Conservation (phyloP, 2,113 vertebrate genomes). For the Plestiodon gilberti region DNA sequence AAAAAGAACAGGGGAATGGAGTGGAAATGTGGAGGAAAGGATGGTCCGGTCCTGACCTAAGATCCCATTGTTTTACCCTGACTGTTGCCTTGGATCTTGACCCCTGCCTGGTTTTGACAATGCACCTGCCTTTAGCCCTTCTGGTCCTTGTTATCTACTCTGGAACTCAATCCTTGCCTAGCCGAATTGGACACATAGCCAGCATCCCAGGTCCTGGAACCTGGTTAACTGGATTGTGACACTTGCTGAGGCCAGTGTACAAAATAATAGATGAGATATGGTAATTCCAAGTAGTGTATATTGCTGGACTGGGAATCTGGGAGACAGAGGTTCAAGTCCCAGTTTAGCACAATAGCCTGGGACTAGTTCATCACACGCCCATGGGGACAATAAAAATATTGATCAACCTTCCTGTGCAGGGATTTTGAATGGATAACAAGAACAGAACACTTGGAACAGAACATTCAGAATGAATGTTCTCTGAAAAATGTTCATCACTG, state of each 20-base stretch:
- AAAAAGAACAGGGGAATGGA: neutral
- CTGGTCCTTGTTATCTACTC: too few relatives aligned
- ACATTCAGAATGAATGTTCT: neutral
- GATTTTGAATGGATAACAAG: neutral
- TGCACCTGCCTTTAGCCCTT: too few relatives aligned
- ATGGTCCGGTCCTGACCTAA: too few relatives aligned
- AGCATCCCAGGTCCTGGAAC: too few relatives aligned
- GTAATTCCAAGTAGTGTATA: neutral
- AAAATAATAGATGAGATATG: neutral
- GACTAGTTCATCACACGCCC: neutral
- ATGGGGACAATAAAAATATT: neutral
- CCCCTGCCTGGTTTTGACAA: too few relatives aligned
- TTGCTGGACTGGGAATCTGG: neutral
- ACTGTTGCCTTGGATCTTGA: too few relatives aligned
- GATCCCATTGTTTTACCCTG: too few relatives aligned
- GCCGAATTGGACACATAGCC: too few relatives aligned
- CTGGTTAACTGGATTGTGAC: too few relatives aligned
- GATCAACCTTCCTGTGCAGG: neutral
- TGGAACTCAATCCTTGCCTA: too few relatives aligned
- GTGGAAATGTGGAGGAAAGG: neutral
- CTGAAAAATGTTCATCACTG: neutral
- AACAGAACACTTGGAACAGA: neutral
- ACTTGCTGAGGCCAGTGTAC: neutral
- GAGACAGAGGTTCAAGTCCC: neutral
- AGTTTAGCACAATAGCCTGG: neutral